Percentiles rank a stretch among this genome's conserved stretches.
Evolutionary conservation across 2,797 vertebrate genomes (phyloP).

Genomic region (Sebastiscus tertius): DNA sequence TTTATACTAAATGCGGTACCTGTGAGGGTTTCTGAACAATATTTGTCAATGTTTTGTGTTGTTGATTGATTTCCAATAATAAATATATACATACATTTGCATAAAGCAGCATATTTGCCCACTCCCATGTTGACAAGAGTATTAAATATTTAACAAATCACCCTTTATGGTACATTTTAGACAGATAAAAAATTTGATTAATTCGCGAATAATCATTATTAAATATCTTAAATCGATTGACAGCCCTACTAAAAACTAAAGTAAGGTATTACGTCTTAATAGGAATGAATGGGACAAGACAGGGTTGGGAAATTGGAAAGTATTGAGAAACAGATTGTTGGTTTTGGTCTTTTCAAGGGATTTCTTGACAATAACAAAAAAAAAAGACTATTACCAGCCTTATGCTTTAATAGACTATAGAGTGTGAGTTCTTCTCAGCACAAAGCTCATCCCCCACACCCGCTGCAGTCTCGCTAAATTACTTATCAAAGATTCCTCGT

Average conservation of each 20-base stretch:
- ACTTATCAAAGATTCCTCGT: constrained; percentile 77
- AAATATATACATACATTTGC: no score
- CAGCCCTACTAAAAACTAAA: background rate
- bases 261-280: background rate
- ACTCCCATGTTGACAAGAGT: rapidly evolving
- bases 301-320: background rate
- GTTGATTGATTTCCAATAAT: no score
- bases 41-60: no score
- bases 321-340: background rate
- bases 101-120: no score
- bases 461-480: constrained; percentile 62
- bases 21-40: no score
- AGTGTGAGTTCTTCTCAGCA: constrained; percentile 43
- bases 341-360: background rate
- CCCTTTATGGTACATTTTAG: no score
- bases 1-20: no score
- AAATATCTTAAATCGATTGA: no score
- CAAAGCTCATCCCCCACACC: constrained; percentile 48
- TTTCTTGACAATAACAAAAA: constrained; percentile 5
- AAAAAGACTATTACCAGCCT: background rate
- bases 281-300: background rate
- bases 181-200: rapidly evolving
- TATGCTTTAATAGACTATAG: constrained; percentile 18
- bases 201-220: no score
- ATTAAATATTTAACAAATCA: no score